These are phyloP conservation scores for Masnerella sp. DNA, from an alignment of 2,888 invertebrate genomes.

Conservation along the genomic window DNA sequence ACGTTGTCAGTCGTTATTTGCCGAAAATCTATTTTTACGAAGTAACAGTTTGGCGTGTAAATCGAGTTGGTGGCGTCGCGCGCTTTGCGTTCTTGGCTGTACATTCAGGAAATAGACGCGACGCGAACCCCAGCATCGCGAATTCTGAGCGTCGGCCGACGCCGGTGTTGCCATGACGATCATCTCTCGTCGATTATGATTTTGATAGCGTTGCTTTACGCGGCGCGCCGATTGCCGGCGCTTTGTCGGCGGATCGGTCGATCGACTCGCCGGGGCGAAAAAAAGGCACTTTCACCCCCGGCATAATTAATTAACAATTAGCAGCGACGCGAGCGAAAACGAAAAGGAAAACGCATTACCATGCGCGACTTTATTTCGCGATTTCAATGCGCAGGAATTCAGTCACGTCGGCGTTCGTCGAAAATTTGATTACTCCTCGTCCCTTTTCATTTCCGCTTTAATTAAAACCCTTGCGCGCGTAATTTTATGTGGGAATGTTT, in stretches of 20 bases:
- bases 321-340: neutral
- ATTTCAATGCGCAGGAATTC: slow-evolving; percentile 18
- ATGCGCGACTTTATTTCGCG: slow-evolving; percentile 28
- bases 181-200: slow-evolving; percentile 59
- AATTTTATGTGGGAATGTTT: slow-evolving; percentile 34
- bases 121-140: slow-evolving; percentile 47
- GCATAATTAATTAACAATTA: neutral
- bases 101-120: slow-evolving; percentile 56
- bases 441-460: slow-evolving; percentile 45
- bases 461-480: slow-evolving; percentile 41
- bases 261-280: too few species aligned
- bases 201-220: slow-evolving; percentile 40
- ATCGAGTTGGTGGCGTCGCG: slow-evolving; percentile 46
- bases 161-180: slow-evolving; percentile 61
- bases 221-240: too few species aligned
- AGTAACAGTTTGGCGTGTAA: slow-evolving; percentile 52
- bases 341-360: neutral
- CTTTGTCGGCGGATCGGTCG: too few species aligned
- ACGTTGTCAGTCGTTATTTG: too few species aligned
- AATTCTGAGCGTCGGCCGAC: slow-evolving; percentile 44
- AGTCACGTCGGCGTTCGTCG: slow-evolving; percentile 20
- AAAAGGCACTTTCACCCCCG: too few species aligned
- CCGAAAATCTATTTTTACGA: slow-evolving; percentile 50
- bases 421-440: slow-evolving; percentile 44
- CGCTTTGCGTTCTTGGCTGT: slow-evolving; percentile 46